phyloP scores from a whole-genome alignment of 1,140 invertebrate genomes.

The Drosophila guanche region DNA sequence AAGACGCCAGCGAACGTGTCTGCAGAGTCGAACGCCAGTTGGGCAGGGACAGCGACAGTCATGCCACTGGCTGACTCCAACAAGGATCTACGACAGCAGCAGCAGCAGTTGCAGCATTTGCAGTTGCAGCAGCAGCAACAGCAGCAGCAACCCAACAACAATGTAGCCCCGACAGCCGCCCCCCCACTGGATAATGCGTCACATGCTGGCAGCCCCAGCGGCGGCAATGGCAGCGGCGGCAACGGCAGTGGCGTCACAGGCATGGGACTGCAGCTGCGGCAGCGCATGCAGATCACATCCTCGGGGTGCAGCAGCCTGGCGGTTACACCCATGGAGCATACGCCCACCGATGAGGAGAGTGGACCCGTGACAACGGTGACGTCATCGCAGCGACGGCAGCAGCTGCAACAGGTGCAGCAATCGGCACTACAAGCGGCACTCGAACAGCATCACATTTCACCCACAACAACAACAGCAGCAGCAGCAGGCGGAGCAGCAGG shows the following conservation, averaged over 20 bases:
- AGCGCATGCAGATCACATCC: slow-evolving; percentile 79
- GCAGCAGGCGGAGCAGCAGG: slow-evolving; percentile 4
- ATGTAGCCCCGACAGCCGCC: slow-evolving; percentile 14
- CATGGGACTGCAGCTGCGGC: slow-evolving; percentile 66
- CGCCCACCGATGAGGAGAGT: slow-evolving; percentile 78
- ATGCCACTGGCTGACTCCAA: slow-evolving; percentile 82
- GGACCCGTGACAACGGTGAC: slow-evolving; percentile 67
- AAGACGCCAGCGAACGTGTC: slow-evolving; percentile 51
- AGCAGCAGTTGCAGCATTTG: slow-evolving; percentile 56
- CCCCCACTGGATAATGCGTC: slow-evolving; percentile 2
- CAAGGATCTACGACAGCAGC: slow-evolving; percentile 77
- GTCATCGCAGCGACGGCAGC: slow-evolving; percentile 71
- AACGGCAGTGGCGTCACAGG: slow-evolving; percentile 13
- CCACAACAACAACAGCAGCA: slow-evolving; percentile 12
- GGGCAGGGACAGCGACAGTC: slow-evolving; percentile 48
- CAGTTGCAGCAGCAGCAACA: slow-evolving; percentile 10
- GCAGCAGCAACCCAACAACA: slow-evolving; percentile 32
- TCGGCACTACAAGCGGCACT: slow-evolving; percentile 58
- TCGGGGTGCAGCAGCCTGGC: slow-evolving; percentile 78
- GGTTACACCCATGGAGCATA: slow-evolving; percentile 80
- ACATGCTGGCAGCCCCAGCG: too few relatives aligned
- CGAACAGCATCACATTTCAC: slow-evolving; percentile 69
- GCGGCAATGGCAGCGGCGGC: slow-evolving; percentile 11
- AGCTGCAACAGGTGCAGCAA: slow-evolving; percentile 62
- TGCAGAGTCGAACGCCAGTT: slow-evolving; percentile 46